Conservation (phyloP, 1,140 invertebrate genomes). For the Drosophila eugracilis region DNA sequence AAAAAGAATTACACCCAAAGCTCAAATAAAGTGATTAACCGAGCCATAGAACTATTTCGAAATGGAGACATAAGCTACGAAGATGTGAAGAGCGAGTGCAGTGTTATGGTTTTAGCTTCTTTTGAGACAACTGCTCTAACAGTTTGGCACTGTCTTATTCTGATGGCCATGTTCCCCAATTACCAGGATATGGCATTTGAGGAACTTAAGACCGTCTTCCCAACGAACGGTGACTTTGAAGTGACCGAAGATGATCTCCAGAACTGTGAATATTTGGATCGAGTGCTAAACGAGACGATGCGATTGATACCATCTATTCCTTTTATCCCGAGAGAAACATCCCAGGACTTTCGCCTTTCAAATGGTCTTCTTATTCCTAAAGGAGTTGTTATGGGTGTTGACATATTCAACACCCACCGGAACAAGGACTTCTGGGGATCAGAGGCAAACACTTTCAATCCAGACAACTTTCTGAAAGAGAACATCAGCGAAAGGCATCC, state of each 20-base stretch:
- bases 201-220: conserved; percentile 87
- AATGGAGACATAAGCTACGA: conserved; percentile 26
- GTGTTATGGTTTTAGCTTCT: conserved; percentile 47
- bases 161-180: conserved; percentile 70
- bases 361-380: conserved; percentile 57
- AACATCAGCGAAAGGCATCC: conserved; percentile 57
- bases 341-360: conserved; percentile 44
- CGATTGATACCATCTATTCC: conserved; percentile 81
- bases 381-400: conserved; percentile 35
- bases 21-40: too few species aligned
- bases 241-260: conserved; percentile 86
- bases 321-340: conserved; percentile 22
- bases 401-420: conserved; percentile 62
- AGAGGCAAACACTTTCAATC: conserved; percentile 68
- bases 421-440: conserved; percentile 63
- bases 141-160: conserved; percentile 34
- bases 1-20: too few species aligned
- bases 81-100: conserved; percentile 54
- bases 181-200: conserved; percentile 86
- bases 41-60: conserved; percentile 33
- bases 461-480: conserved; percentile 71
- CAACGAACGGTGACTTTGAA: conserved; percentile 73
- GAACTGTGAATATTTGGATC: conserved; percentile 88
- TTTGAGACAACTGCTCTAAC: conserved; percentile 69
- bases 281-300: conserved; percentile 88